These are phyloP conservation scores for Solea senegalensis DNA, from an alignment of 2,113 vertebrate species.

Conservation along the genomic window DNA sequence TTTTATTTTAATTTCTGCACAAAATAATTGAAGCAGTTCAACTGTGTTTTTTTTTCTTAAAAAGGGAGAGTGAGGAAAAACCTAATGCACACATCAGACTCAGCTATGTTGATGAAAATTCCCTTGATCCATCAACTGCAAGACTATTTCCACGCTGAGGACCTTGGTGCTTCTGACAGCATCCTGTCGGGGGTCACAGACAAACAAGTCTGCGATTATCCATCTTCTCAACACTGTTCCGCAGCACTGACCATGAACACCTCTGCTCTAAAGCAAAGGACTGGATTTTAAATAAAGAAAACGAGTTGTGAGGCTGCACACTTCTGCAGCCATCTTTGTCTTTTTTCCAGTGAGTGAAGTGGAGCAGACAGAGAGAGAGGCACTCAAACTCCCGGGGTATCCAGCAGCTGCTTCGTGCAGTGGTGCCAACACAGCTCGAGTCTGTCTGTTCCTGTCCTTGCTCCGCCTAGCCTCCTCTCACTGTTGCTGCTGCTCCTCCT, in stretches of 20 bases:
- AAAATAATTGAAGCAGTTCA: conserved; percentile 30
- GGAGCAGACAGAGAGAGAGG: conserved; percentile 34
- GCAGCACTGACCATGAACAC: conserved; percentile 20
- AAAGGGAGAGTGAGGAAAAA: conserved; percentile 31
- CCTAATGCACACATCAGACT: conserved; percentile 28
- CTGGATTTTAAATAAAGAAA: conserved; percentile 39
- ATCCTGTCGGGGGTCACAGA: conserved; percentile 66
- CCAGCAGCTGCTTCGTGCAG: conserved; percentile 36
- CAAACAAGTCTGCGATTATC: conserved; percentile 41
- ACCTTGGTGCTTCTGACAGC: conserved; percentile 45
- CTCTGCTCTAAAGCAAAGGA: conserved; percentile 24
- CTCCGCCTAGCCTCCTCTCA: conserved; percentile 39
- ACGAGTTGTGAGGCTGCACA: conserved; percentile 36
- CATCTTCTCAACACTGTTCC: conserved; percentile 16
- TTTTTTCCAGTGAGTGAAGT: conserved; percentile 5
- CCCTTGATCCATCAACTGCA: conserved; percentile 37
- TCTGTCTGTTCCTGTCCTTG: conserved; percentile 43
- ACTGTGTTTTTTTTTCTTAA: conserved; percentile 16
- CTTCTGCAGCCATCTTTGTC: conserved; percentile 31
- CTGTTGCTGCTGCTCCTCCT: conserved; percentile 62
- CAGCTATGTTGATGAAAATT: conserved; percentile 23
- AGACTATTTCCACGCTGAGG: conserved; percentile 34
- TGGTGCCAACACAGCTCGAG: conserved; percentile 14
- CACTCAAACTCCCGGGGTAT: conserved; percentile 39
- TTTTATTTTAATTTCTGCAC: conserved; percentile 7